Conservation (phyloP, 2,888 invertebrate genomes). For the Petrophora chlorosata region DNA sequence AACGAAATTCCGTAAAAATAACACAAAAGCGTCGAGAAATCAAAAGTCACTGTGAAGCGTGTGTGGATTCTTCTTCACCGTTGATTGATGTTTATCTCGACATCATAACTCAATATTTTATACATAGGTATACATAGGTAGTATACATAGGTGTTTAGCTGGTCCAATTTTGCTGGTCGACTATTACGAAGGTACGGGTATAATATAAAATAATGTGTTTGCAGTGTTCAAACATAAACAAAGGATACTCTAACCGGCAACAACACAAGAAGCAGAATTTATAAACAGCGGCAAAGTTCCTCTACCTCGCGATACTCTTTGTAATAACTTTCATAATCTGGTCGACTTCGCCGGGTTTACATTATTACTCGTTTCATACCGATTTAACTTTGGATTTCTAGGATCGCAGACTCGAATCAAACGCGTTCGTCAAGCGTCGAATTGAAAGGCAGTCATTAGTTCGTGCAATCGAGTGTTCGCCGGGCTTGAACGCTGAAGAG, state of each 20-base stretch:
- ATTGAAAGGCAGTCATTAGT: conserved; percentile 38
- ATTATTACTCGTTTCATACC: conserved; percentile 26
- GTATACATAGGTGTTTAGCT: no score
- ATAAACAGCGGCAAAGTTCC: conserved; percentile 17
- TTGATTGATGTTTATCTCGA: conserved; percentile 19
- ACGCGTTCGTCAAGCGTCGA: conserved; percentile 33
- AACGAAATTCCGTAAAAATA: conserved; percentile 28
- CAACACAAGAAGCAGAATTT: conserved; percentile 6
- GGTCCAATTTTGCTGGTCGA: no score
- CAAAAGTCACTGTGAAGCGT: conserved; percentile 26
- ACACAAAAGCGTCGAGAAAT: conserved; percentile 24
- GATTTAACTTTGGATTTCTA: conserved; percentile 29
- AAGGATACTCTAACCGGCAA: neutral
- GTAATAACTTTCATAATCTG: conserved; percentile 24
- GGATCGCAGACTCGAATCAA: conserved; percentile 29
- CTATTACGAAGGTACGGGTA: no score
- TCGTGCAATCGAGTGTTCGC: conserved; percentile 33
- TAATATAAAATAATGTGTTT: neutral
- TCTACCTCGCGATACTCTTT: conserved; percentile 15
- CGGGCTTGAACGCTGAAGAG: conserved; percentile 19
- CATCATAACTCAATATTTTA: neutral
- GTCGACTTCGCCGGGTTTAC: conserved; percentile 15
- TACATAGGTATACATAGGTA: no score
- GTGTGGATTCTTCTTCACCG: conserved; percentile 14
- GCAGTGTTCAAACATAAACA: neutral